A percentile compares a stretch with the other conserved stretches of the same genome.
These are phyloP conservation scores for Coregonus suidteri DNA, from an alignment of 2,797 vertebrate genomes.

Conservation along the genomic window DNA sequence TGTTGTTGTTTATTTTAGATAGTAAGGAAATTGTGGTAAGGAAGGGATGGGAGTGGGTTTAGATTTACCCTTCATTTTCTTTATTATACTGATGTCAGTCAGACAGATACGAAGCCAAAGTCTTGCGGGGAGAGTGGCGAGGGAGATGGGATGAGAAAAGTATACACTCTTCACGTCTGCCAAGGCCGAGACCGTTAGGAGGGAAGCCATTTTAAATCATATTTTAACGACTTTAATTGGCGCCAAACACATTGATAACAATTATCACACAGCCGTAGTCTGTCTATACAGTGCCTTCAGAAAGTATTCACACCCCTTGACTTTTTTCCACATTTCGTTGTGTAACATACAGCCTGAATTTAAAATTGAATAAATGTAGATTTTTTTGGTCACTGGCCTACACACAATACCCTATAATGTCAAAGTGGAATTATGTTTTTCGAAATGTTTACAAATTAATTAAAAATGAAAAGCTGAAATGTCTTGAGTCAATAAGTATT, in stretches of 20 bases:
- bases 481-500: too few relatives aligned
- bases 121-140: constrained; percentile 27
- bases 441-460: too few relatives aligned
- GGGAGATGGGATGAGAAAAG: constrained; percentile 23
- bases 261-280: neutral
- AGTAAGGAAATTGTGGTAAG: constrained; percentile 29
- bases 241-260: constrained; percentile 12
- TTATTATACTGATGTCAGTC: constrained; percentile 33
- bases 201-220: constrained; percentile 7
- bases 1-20: constrained; percentile 52
- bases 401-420: too few relatives aligned
- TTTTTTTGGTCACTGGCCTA: too few relatives aligned
- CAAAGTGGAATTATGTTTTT: too few relatives aligned
- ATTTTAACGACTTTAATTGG: constrained; percentile 1
- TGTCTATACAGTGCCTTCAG: too few relatives aligned
- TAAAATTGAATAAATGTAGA: too few relatives aligned
- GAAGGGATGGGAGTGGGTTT: constrained; percentile 39
- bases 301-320: too few relatives aligned
- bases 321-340: too few relatives aligned
- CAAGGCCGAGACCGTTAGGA: neutral
- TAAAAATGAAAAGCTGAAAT: too few relatives aligned
- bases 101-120: constrained; percentile 26
- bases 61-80: constrained; percentile 42
- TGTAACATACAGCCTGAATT: too few relatives aligned
- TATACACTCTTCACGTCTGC: constrained; percentile 22